Conservation (phyloP, 2,113 vertebrate genomes). For the Eublepharis macularius region DNA sequence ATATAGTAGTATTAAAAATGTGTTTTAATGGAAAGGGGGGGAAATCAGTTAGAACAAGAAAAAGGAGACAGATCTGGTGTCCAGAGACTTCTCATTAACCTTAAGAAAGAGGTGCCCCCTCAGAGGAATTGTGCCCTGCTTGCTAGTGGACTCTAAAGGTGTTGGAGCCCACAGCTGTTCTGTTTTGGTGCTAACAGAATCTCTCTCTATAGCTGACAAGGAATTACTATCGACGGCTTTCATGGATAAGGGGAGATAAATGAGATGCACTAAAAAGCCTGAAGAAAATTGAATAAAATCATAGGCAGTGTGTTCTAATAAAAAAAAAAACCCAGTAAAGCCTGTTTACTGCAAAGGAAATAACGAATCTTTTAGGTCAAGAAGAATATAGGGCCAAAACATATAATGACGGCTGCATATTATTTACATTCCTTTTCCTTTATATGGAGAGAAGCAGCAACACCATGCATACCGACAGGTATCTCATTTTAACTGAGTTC, state of each 20-base stretch:
- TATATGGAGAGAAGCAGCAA: background rate
- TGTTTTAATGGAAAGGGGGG: background rate
- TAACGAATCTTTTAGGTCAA: constrained; percentile 36
- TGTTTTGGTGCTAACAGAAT: constrained; percentile 44
- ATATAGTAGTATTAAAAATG: background rate
- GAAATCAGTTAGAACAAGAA: background rate
- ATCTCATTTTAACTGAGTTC: constrained; percentile 14
- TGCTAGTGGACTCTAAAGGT: constrained; percentile 13
- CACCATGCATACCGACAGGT: background rate
- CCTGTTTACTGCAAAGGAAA: constrained; percentile 35
- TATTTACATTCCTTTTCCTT: constrained; percentile 37
- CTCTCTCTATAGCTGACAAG: constrained; percentile 38
- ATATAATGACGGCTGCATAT: constrained; percentile 27
- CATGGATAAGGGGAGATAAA: constrained; percentile 71
- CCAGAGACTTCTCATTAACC: constrained; percentile 30
- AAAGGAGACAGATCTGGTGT: background rate
- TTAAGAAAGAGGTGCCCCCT: constrained; percentile 9
- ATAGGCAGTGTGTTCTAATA: constrained; percentile 53
- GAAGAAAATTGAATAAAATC: constrained; percentile 73
- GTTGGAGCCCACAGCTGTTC: background rate
- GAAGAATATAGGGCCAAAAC: constrained; percentile 25
- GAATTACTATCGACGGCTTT: constrained; percentile 56
- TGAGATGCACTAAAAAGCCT: constrained; percentile 59
- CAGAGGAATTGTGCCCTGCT: constrained; percentile 2
- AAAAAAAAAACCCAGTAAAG: constrained; percentile 37